These are phyloP conservation scores for Eunapius fragilis DNA, from an alignment of 37 sponge, comb jelly and placozoan genomes.

Conservation along the genomic window DNA sequence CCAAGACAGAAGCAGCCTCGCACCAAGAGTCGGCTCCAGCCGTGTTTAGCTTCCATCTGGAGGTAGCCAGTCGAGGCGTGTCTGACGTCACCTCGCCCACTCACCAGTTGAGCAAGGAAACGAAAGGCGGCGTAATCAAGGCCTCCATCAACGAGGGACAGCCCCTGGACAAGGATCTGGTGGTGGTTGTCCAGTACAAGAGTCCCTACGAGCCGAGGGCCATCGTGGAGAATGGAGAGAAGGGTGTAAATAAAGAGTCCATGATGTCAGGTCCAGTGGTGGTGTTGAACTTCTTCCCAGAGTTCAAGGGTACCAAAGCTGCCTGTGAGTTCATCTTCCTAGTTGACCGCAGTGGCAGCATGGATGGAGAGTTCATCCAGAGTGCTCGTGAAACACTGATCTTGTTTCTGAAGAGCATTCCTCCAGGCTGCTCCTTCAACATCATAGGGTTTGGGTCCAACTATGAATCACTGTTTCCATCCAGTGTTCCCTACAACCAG, in stretches of 20 bases:
- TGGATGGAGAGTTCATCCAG: conserved; percentile 54
- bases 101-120: conserved; percentile 24
- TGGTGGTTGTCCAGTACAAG: conserved; percentile 28
- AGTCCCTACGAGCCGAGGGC: conserved; percentile 36
- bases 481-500: conserved; percentile 40
- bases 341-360: conserved; percentile 71
- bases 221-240: conserved; percentile 32
- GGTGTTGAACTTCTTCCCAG: conserved; percentile 59
- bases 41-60: conserved; percentile 45
- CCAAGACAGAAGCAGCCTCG: neutral
- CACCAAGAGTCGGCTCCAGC: conserved; percentile 10
- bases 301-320: conserved; percentile 1
- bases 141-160: conserved; percentile 21
- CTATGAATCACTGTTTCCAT: conserved; percentile 46
- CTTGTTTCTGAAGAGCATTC: conserved; percentile 58
- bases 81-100: conserved; percentile 55
- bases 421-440: conserved; percentile 62
- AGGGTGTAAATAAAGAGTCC: neutral
- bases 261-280: conserved; percentile 32
- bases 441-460: conserved; percentile 71
- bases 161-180: conserved; percentile 27
- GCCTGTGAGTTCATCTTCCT: conserved; percentile 70
- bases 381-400: conserved; percentile 48
- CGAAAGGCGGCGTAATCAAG: neutral
- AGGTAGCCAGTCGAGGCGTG: conserved; percentile 14